Base-by-base conservation (phyloP, 2,113 vertebrate genomes). In the Bucco capensis region DNA sequence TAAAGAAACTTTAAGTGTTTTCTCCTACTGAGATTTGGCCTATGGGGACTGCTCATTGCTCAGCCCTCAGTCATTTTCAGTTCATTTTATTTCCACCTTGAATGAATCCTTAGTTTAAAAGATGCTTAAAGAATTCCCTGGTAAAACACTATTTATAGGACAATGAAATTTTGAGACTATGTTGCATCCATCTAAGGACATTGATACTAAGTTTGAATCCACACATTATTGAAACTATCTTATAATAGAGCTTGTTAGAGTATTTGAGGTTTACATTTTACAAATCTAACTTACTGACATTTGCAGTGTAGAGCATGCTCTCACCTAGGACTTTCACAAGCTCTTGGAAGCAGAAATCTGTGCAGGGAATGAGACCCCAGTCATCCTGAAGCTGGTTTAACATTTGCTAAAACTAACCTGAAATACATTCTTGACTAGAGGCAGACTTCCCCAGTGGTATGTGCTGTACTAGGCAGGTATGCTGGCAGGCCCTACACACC, bases 1-100 rank as follows among this genome's bases (percentile, higher is more conserved):
- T 98, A 93, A 96, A 97, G 97, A 98, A 97, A 97, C 96, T 94
- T 96, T 94, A 95, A 97, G 96, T 97, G 96, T 96, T 97, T 96
- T 97, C 95, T 95, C 93, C 94, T 91, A 93, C 93, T 90, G 91
- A 92, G 97, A 97, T 96, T 82, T 96, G 94, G 96, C 97, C 96
- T 96, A 95, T 96, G 83, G 97, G 97, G 97, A 95, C 35, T 94
- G 95, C 97, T 95, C 95, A 94, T 97, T 95, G 92, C 91, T 92
- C 92, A 76, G 84, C 71, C 73, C 76, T 89, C 84, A 87, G 89
- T 91, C 90, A 92, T 95, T 96, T 97, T 86, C 85, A 80, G 93
- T 94, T 95, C 93, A 88, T 80, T 94, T 94, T 89, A 88, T 70
- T 89, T 91, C 85, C 58, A 96, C 92, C 95, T 95, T 93, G 94